These are phyloP conservation scores for Epinotia demarniana DNA, from an alignment of 2,888 invertebrate genomes.

Conservation along the genomic window DNA sequence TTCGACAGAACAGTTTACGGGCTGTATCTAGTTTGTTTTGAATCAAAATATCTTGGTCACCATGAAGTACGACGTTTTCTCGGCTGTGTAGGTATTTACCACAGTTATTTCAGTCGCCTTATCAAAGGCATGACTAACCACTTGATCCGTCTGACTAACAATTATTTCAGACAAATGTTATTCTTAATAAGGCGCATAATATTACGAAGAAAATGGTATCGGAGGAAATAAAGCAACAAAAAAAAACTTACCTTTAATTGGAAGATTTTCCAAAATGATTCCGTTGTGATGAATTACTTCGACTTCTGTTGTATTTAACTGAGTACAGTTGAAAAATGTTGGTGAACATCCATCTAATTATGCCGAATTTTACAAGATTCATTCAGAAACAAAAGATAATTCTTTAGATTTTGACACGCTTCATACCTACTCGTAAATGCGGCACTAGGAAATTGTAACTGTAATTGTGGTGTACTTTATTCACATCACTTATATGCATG, in stretches of 20 bases:
- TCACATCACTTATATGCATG: no score
- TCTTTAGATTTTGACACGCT: not conserved
- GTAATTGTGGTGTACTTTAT: no score
- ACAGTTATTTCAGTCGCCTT: not conserved
- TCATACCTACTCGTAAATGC: no score
- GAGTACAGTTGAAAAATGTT: slow-evolving; percentile 7
- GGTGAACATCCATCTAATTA: not conserved
- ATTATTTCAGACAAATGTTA: not conserved
- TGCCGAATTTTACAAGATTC: not conserved
- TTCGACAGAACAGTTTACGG: not conserved
- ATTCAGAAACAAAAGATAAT: slow-evolving; percentile 17
- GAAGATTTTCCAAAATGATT: slow-evolving; percentile 24
- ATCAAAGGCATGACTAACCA: slow-evolving; percentile 19
- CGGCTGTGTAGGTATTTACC: slow-evolving; percentile 5
- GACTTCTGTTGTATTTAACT: not conserved
- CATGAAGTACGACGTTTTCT: not conserved
- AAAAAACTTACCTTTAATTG: not conserved
- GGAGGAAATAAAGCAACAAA: slow-evolving; percentile 11
- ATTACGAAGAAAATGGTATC: not conserved
- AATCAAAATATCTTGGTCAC: not conserved
- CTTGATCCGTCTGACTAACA: slow-evolving; percentile 10
- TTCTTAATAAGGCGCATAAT: not conserved
- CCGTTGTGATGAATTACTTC: slow-evolving; percentile 15
- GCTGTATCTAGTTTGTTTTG: not conserved
- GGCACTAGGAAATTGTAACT: no score